Conservation (phyloP, 2,113 vertebrate genomes). For the Australoheros scitulus region DNA sequence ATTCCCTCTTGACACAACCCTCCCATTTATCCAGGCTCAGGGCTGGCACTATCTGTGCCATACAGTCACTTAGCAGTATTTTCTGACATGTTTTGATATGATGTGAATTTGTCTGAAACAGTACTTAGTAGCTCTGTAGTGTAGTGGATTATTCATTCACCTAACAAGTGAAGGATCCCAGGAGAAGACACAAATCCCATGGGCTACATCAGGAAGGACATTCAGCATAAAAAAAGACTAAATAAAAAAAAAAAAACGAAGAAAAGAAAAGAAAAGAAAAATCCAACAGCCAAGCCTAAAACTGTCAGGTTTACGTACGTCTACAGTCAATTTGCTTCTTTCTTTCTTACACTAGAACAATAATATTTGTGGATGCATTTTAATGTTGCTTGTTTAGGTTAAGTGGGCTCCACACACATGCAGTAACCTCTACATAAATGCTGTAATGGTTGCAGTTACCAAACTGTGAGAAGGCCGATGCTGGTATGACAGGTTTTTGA, state of each 20-base stretch:
- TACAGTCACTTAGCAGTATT: no score
- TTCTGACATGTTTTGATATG: no score
- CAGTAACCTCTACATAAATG: neutral
- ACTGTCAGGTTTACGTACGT: neutral
- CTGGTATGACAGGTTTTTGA: constrained; percentile 19
- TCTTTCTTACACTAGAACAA: neutral
- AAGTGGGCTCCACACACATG: neutral
- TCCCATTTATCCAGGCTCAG: neutral
- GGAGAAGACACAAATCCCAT: neutral
- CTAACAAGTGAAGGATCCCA: neutral
- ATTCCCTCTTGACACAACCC: neutral
- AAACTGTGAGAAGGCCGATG: constrained; percentile 64
- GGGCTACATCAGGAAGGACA: no score
- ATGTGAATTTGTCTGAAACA: no score
- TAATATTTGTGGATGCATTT: neutral
- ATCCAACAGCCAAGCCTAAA: neutral
- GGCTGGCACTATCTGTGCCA: no score
- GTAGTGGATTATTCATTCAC: neutral
- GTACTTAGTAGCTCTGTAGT: no score
- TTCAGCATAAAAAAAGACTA: neutral
- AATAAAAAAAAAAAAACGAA: neutral
- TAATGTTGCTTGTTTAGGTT: neutral
- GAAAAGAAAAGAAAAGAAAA: neutral
- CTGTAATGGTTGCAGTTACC: constrained; percentile 54
- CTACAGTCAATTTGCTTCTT: neutral